phyloP scores from a whole-genome alignment of 2,113 vertebrate species.

The Plecotus auritus region DNA sequence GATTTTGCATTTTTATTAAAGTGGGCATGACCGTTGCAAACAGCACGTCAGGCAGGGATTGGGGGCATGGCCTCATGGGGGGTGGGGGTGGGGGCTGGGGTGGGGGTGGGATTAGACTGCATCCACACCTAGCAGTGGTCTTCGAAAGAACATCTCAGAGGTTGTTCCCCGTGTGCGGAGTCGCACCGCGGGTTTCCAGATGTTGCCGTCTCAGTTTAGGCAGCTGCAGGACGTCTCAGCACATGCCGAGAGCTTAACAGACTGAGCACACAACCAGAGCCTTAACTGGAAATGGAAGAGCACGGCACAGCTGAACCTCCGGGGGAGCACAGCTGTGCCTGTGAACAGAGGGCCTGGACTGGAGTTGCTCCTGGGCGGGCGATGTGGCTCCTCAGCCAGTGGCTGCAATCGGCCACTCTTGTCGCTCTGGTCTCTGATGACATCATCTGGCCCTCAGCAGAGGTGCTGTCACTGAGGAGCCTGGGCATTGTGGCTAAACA shows the following conservation, averaged over 20 bases:
- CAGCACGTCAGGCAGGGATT: background rate
- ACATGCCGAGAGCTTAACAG: background rate
- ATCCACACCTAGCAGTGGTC: background rate
- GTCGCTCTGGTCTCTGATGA: background rate
- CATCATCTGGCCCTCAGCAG: background rate
- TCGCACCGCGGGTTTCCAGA: background rate
- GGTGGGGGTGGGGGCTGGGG: fast-evolving
- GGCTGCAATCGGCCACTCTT: background rate
- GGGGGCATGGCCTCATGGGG: background rate
- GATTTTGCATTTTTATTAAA: background rate
- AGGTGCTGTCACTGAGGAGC: background rate
- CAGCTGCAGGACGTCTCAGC: fast-evolving
- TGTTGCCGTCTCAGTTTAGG: background rate
- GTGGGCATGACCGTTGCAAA: background rate
- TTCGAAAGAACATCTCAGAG: background rate
- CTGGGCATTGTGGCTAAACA: background rate
- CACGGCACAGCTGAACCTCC: fast-evolving
- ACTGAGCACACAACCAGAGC: background rate
- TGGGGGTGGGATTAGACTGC: background rate
- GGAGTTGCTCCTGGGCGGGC: background rate
- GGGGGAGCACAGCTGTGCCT: background rate
- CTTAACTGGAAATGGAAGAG: no score
- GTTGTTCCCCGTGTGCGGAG: background rate
- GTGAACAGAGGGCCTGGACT: no score
- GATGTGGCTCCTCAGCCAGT: fast-evolving